Evolutionary conservation across 2,113 vertebrate genomes (phyloP).

Genomic region (Mesoclemmys tuberculata): DNA sequence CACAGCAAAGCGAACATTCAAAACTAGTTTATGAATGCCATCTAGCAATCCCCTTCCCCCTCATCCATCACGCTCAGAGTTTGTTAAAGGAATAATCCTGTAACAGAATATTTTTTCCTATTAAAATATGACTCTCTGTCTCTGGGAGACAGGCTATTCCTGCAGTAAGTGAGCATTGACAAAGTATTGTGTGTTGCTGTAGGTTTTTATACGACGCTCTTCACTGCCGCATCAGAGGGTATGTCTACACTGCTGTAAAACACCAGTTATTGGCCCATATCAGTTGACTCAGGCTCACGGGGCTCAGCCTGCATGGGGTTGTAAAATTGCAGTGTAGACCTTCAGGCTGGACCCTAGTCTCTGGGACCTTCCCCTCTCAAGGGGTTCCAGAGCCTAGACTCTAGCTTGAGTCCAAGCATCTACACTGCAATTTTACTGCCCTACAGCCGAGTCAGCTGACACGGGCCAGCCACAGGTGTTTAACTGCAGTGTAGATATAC

Average conservation of each 20-base stretch:
- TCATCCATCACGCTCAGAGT: not conserved
- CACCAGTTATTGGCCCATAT: not conserved
- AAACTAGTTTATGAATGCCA: not conserved
- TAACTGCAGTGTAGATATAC: not conserved
- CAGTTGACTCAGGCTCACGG: not conserved
- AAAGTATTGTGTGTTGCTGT: not conserved
- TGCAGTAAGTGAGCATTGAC: not conserved
- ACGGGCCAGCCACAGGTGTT: not conserved
- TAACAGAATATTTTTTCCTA: not conserved
- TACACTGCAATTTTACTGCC: not conserved
- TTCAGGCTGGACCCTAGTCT: not conserved
- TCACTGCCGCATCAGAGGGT: not conserved
- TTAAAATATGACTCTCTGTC: not conserved
- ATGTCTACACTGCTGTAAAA: not conserved
- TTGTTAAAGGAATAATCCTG: not conserved
- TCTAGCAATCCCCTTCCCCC: not conserved
- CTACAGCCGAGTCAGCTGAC: not conserved
- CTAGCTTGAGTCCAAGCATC: not conserved
- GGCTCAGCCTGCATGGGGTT: not conserved
- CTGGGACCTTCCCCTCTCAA: not conserved
- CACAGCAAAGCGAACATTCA: not conserved
- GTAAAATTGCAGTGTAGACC: not conserved
- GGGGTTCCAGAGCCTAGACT: not conserved
- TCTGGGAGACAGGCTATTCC: not conserved
- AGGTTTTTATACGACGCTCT: not conserved